Percentiles rank a stretch among this genome's conserved stretches.
Evolutionary conservation across 2,113 vertebrate species (phyloP).

Genomic region (Dryoscopus gambensis): DNA sequence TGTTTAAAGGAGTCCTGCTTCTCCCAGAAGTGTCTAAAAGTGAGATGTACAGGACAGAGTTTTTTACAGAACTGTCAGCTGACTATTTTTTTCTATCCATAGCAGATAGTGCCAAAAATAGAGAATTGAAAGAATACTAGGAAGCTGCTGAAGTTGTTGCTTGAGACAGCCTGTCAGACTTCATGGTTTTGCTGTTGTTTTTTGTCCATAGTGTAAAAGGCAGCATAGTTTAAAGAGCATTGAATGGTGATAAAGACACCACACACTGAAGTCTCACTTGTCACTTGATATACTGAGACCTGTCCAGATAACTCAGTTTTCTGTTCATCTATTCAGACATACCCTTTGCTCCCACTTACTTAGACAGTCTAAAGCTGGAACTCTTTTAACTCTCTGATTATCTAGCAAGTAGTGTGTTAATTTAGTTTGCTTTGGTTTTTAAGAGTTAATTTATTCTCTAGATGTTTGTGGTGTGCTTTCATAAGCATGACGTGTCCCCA

Average conservation of each 20-base stretch:
- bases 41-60: neutral
- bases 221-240: neutral
- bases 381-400: neutral
- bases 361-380: neutral
- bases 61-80: neutral
- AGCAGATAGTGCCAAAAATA: neutral
- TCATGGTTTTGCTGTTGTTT: neutral
- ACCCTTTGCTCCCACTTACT: neutral
- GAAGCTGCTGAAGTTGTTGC: neutral
- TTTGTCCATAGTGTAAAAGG: neutral
- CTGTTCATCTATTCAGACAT: neutral
- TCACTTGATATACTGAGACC: neutral
- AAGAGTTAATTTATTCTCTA: neutral
- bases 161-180: neutral
- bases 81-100: neutral
- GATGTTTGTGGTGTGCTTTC: neutral
- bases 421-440: neutral
- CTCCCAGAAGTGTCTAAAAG: neutral
- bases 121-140: neutral
- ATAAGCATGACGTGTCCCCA: neutral
- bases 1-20: neutral
- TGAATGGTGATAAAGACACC: neutral
- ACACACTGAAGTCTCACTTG: neutral
- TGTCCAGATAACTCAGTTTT: neutral
- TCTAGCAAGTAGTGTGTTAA: neutral